Base-by-base conservation (phyloP, 2,888 invertebrate species). In the Zygogramma bicolorata region DNA sequence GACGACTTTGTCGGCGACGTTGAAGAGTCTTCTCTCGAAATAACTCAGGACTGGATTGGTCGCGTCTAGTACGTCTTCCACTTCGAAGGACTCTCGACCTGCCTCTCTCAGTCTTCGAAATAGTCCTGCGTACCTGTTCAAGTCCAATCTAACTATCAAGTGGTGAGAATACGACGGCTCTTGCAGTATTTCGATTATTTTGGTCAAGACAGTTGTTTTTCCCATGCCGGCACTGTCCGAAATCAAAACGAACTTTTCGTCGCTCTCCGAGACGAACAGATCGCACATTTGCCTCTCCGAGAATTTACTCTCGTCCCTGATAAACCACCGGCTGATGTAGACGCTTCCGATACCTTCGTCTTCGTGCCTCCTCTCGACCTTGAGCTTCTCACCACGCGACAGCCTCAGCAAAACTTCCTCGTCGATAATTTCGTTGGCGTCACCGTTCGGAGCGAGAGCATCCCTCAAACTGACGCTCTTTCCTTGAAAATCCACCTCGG, bases 201-300 rank as follows among this genome's bases (percentile, higher is more conserved):
- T 60, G 2, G 38, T 68, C 34, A 68, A 61, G 3, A 68, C 53
- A 3, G 49, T 68, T 13, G 34, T 68, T 57, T 68, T 68, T n/a
- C 68, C 68, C 68, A 68, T 68, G 15, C 68, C 68, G 6, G 68
- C 46, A n/a, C 20, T 18, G 25, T 68, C 68, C 3, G 68, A 61
- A 20, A 68, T 68, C 20, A 61, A n/a, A 13, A 68, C 22, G 5
- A 61, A 25, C 31, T 53, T 68, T n/a, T 61, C 68, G 10, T 46
- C 46, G 25, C 1, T 53, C 6, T 27, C 27, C 7, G 53, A 8
- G n/a, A n/a, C 15, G 2, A 38, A 18, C 6, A 61, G 31, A 15
- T 49, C 29, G n/a, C 18, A 49, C 8, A 68, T 20, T 10, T 61
- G 10, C n/a, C 38, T 53, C 8, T 61, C 61, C 7, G 38, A 53